Evolutionary conservation across 2,888 invertebrate genomes (phyloP), one percentile per base, ranked within the genome.

Genomic region (Malacosoma neustria): DNA sequence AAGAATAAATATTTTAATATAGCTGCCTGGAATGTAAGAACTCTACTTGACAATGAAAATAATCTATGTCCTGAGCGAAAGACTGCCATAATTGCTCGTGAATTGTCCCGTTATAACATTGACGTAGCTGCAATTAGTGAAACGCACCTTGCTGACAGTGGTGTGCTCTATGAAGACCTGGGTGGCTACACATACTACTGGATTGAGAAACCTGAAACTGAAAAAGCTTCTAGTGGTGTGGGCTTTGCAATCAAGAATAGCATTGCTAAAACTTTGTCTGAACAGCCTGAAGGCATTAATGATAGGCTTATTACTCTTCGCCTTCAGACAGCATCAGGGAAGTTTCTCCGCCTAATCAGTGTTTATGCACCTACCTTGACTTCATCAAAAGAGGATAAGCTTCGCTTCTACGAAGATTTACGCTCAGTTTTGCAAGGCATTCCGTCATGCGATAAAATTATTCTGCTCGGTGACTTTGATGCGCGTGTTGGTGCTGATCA

Each of bases 41-140:
- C 55, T 0, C 43, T 56, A 1, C 38, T 51, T 29, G 51, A 55
- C 30, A 13, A 41, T 1, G 34, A 37, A 3, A 14, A 0, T 4
- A 52, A 49, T 33, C 1, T 22, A 2, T 49, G 54, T 11, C 51
- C 51, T 2, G 46, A 48, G 15, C 35, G 52, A 0, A 54, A 51
- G 37, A 50, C 51, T 2, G 52, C 52, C 13, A 29, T 51, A n/a
- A 43, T 51, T 11, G 45, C 54, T 13, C 40, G 49, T 1, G 53
- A 54, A 37, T 46, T 54, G 7, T 1, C 11, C 11, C 43, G 49
- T 4, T 54, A 48, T 22, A 34, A 45, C 9, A 29, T 53, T 0
- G 53, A 54, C 37, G 33, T 57, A 0, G 51, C 55, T 32, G 52
- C 51, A 6, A 35, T 53, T 30, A 54, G 53, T 5, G 49, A 57